Base-by-base conservation (phyloP, 1,140 invertebrate species). In the Spodoptera litura region DNA sequence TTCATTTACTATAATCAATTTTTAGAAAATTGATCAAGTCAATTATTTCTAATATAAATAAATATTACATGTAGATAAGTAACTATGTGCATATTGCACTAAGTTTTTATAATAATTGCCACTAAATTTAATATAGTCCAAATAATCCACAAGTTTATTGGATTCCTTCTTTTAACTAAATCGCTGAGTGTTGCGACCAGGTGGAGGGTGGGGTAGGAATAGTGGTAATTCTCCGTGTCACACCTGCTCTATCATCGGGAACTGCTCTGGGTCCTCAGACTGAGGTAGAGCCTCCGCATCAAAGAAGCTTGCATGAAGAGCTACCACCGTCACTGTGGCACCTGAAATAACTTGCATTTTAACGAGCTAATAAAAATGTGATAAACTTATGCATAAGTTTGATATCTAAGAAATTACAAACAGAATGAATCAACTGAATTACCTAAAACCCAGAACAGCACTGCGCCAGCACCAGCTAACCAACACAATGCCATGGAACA, bases 401-500 rank as follows among this genome's bases (percentile, higher is more conserved):
- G 12, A 35, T 35, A 4, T 64, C 38, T 44, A 44, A 10, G 38
- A 6, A 44, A 44, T 44, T 9, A 44, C 0, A 8, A 8, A 8
- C 38, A n/a, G n/a, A n/a, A 38, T 15, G 6, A 51, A 56, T 13
- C 6, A 62, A 52, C 10, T 25, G 44, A 79, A 83, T 82, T 81
- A 94, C 93, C 93, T 87, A 98, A 92, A 44, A 98, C 96, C 98
- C 98, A 98, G 91, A 98, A 98, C 10, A 98, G 95, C 38, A 96
- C 97, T 62, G 96, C 96, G 27, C 97, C 97, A 70, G 97, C 98
- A 58, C 98, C 98, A 72, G 97, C 97, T 62, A 98, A 83, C 93
- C 97, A 98, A 91, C 98, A 98, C n/a, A 98, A 70, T 10, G 97
- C 97, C 85, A 98, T 95, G 0, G 97, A 98, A 81, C 96, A 95